Evolutionary conservation across 35 echinoderm and acorn worm species (phyloP).

Genomic region (Ophiothrix spiculata): DNA sequence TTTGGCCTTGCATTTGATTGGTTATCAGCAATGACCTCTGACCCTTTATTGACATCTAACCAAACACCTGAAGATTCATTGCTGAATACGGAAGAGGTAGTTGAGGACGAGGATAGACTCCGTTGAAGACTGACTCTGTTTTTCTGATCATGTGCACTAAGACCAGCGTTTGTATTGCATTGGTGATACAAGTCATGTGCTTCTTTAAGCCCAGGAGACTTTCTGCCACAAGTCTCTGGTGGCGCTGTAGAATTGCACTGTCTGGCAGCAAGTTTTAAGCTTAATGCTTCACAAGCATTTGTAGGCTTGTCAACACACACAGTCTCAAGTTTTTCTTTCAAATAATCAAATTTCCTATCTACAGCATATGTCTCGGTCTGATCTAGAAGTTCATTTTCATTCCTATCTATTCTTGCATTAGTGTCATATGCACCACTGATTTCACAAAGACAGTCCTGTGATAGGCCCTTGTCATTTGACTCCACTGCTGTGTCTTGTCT

Average conservation of each 20-base stretch:
- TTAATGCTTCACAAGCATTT: background rate
- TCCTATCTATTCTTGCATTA: background rate
- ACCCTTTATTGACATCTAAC: background rate
- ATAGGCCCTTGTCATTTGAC: too few species aligned
- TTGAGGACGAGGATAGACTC: constrained; percentile 37
- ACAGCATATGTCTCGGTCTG: too few species aligned
- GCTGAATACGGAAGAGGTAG: constrained; percentile 15
- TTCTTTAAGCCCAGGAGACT: background rate
- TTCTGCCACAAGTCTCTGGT: background rate
- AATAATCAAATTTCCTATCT: too few species aligned
- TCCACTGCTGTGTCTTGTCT: background rate
- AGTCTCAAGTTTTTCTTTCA: too few species aligned
- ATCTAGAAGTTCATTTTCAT: background rate
- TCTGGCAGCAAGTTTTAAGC: background rate
- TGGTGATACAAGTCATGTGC: constrained; percentile 8
- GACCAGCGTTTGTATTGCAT: background rate
- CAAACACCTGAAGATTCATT: background rate
- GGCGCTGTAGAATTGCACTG: background rate
- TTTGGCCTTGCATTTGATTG: background rate
- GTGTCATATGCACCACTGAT: too few species aligned
- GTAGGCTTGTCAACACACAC: background rate
- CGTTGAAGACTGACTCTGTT: constrained; percentile 25
- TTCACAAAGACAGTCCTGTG: too few species aligned
- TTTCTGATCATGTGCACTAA: background rate
- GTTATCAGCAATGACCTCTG: background rate